These are phyloP conservation scores for Drosophila testacea DNA, from an alignment of 2,888 invertebrate species.

Conservation along the genomic window DNA sequence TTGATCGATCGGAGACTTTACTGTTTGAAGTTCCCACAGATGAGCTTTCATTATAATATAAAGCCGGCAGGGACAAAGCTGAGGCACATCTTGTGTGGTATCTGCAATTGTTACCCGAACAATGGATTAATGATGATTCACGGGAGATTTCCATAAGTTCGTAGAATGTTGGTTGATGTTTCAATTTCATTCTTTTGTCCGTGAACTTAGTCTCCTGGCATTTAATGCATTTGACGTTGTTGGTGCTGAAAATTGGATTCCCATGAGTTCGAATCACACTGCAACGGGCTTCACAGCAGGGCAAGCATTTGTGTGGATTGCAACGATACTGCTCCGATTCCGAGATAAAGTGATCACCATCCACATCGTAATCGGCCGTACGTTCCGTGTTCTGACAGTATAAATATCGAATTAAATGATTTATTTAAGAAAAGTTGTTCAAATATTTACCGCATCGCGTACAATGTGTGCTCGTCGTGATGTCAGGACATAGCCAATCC, in stretches of 20 bases:
- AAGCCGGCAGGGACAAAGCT: conserved; percentile 51
- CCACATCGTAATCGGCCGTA: conserved; percentile 81
- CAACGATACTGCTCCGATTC: conserved; percentile 83
- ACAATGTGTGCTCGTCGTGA: conserved; percentile 91
- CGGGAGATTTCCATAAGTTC: conserved; percentile 83
- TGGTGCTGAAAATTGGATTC: conserved; percentile 52
- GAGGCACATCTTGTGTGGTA: conserved; percentile 53
- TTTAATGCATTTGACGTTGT: conserved; percentile 72
- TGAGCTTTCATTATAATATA: conserved; percentile 79
- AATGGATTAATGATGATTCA: conserved; percentile 79
- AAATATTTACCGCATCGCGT: conserved; percentile 86
- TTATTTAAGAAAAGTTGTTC: not conserved
- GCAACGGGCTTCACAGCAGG: conserved; percentile 73
- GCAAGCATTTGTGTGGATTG: conserved; percentile 69
- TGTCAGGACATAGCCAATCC: conserved; percentile 94
- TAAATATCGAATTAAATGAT: not conserved
- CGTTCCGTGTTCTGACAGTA: conserved; percentile 81
- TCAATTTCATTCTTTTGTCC: conserved; percentile 65
- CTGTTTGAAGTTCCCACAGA: conserved; percentile 54
- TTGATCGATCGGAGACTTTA: conserved; percentile 28
- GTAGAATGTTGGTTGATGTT: conserved; percentile 81
- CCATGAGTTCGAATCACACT: conserved; percentile 30
- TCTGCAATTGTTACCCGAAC: conserved; percentile 79
- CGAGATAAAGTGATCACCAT: conserved; percentile 82
- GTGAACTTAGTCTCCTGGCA: conserved; percentile 58